A percentile compares a stretch with the other conserved stretches of the same genome.
Conservation (phyloP, 2,888 invertebrate species). For the Caenorhabditis sp. region DNA sequence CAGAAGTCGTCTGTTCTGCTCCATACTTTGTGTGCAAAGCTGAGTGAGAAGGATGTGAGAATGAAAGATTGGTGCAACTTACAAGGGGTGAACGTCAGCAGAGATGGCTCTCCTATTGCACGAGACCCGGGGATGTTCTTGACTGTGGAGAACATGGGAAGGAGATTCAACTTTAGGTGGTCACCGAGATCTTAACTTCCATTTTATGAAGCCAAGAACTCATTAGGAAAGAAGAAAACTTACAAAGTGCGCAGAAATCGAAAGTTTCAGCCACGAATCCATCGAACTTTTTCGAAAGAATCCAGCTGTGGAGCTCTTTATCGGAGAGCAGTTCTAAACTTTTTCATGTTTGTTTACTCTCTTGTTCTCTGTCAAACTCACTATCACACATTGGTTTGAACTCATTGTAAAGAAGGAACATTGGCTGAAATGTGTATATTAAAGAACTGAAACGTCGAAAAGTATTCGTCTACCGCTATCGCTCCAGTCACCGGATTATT, state of each 20-base stretch:
- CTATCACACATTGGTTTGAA: slow-evolving; percentile 45
- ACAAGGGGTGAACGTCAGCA: slow-evolving; percentile 29
- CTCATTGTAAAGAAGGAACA: slow-evolving; percentile 38
- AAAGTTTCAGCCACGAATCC: slow-evolving; percentile 27
- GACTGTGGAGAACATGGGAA: slow-evolving; percentile 39
- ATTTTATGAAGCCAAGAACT: background rate
- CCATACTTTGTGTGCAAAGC: slow-evolving; percentile 30
- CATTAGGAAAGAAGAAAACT: background rate
- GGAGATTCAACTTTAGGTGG: slow-evolving; percentile 25
- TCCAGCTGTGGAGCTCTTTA: slow-evolving; percentile 15
- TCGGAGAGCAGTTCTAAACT: slow-evolving; percentile 22
- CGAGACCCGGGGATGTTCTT: slow-evolving; percentile 26
- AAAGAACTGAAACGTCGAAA: too few species aligned
- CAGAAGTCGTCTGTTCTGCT: slow-evolving; percentile 18
- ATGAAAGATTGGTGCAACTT: background rate
- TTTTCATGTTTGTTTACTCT: too few species aligned
- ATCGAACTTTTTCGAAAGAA: slow-evolving; percentile 27
- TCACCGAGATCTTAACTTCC: slow-evolving; percentile 26
- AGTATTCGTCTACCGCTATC: too few species aligned
- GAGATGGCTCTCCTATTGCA: slow-evolving; percentile 37
- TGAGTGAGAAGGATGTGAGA: background rate
- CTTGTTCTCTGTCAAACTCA: too few species aligned
- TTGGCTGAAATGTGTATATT: slow-evolving; percentile 42
- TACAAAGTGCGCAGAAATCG: slow-evolving; percentile 35
- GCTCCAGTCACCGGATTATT: slow-evolving; percentile 39